These are phyloP conservation scores for Chionis minor DNA, from an alignment of 2,113 vertebrate species.

Conservation along the genomic window DNA sequence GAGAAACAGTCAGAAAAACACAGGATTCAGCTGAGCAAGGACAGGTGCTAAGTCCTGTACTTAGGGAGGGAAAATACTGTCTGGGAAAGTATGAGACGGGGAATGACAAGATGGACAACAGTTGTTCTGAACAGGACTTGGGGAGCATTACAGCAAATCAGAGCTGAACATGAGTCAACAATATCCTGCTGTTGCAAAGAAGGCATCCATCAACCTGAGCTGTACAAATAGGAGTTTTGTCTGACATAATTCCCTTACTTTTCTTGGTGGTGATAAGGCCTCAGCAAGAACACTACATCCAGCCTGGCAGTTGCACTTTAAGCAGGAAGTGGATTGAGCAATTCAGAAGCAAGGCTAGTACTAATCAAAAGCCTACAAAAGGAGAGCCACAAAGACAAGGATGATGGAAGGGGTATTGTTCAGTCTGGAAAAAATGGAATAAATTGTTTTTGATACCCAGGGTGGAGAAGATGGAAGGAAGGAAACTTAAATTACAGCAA, in stretches of 20 bases:
- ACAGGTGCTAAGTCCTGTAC: neutral
- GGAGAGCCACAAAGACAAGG: neutral
- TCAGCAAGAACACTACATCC: neutral
- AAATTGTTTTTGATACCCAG: neutral
- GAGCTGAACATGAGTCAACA: conserved; percentile 26
- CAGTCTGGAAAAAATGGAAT: neutral
- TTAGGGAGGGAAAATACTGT: neutral
- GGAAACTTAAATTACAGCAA: neutral
- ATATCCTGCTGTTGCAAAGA: neutral
- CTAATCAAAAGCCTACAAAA: neutral
- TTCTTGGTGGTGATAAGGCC: neutral
- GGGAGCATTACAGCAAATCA: conserved; percentile 14
- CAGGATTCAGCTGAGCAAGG: neutral
- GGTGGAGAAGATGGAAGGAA: neutral
- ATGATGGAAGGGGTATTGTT: neutral
- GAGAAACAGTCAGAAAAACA: neutral
- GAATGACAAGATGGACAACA: neutral
- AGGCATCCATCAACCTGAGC: neutral
- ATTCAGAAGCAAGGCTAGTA: neutral
- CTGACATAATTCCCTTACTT: neutral
- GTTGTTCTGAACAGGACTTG: neutral
- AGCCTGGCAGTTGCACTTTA: neutral
- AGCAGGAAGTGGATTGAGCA: neutral
- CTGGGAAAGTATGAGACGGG: neutral
- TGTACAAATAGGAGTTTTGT: neutral